Conservation (phyloP, 92 coral and sea anemone genomes). For the Virgularia gustaviana region DNA sequence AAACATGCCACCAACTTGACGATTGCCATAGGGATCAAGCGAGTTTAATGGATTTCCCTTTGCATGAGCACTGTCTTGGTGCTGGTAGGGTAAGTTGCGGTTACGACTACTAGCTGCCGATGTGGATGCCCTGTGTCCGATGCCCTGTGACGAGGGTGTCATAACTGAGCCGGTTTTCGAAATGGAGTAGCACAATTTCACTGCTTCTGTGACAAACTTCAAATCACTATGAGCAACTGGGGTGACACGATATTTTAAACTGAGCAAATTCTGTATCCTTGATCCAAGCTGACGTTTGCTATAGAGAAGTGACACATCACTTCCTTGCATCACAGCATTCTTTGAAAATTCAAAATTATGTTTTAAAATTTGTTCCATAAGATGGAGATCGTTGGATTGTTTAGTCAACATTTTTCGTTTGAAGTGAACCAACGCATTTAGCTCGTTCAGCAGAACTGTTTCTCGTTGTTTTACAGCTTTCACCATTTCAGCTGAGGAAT, state of each 20-base stretch:
- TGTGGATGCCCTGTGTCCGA: slow-evolving; percentile 7
- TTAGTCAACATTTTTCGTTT: slow-evolving; percentile 85
- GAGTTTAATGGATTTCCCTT: slow-evolving; percentile 19
- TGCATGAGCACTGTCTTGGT: slow-evolving; percentile 6
- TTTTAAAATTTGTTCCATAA: slow-evolving; percentile 90
- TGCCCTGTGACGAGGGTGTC: slow-evolving; percentile 67
- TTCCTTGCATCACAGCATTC: slow-evolving; percentile 78
- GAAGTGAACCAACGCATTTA: slow-evolving; percentile 86
- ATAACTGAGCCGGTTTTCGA: slow-evolving; percentile 84
- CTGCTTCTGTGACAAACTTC: slow-evolving; percentile 83
- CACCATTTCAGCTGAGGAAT: slow-evolving; percentile 67
- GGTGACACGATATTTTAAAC: slow-evolving; percentile 85
- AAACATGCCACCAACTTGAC: not conserved
- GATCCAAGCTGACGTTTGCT: slow-evolving; percentile 90
- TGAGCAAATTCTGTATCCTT: slow-evolving; percentile 85
- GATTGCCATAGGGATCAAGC: slow-evolving; percentile 5
- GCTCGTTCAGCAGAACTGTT: slow-evolving; percentile 66
- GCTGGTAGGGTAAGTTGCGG: not conserved
- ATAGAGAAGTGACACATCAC: slow-evolving; percentile 80
- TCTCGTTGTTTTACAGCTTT: slow-evolving; percentile 95
- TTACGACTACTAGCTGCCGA: not conserved
- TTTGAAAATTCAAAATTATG: slow-evolving; percentile 94
- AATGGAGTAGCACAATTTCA: slow-evolving; percentile 68
- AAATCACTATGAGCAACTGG: slow-evolving; percentile 97
- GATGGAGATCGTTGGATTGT: slow-evolving; percentile 81